These are phyloP conservation scores for Mustela lutreola DNA, from an alignment of 2,113 vertebrate species.

Conservation along the genomic window DNA sequence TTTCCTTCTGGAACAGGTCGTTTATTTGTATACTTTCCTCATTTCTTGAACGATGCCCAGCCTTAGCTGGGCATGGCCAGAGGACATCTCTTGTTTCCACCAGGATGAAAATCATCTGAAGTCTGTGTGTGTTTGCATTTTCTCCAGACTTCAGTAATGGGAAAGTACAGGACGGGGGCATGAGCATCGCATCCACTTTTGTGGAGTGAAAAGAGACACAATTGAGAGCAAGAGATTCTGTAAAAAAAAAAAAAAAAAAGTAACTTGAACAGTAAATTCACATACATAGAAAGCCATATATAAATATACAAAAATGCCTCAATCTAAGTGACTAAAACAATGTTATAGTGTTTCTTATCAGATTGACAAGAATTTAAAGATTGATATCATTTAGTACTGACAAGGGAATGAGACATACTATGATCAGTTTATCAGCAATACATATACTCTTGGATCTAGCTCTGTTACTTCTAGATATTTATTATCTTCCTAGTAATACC, in stretches of 20 bases:
- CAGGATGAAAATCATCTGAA: neutral
- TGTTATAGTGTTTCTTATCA: neutral
- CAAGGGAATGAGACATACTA: neutral
- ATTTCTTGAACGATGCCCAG: neutral
- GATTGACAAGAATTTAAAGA: neutral
- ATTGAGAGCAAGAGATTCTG: neutral
- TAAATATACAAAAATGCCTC: neutral
- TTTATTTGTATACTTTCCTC: neutral
- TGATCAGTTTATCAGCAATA: neutral
- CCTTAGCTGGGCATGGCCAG: neutral
- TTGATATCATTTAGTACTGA: neutral
- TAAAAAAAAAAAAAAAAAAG: neutral
- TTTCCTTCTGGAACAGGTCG: neutral
- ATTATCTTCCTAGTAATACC: neutral
- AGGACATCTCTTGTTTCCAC: neutral
- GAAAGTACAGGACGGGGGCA: neutral
- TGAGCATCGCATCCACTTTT: neutral
- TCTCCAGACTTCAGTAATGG: neutral
- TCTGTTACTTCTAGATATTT: neutral
- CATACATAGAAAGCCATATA: neutral
- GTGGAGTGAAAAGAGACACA: neutral
- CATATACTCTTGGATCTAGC: neutral
- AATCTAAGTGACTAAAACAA: neutral
- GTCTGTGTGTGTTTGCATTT: neutral
- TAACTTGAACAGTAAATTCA: neutral